These are phyloP conservation scores for Nemotelus pantherinus DNA, from an alignment of 2,888 invertebrate genomes.

Conservation along the genomic window DNA sequence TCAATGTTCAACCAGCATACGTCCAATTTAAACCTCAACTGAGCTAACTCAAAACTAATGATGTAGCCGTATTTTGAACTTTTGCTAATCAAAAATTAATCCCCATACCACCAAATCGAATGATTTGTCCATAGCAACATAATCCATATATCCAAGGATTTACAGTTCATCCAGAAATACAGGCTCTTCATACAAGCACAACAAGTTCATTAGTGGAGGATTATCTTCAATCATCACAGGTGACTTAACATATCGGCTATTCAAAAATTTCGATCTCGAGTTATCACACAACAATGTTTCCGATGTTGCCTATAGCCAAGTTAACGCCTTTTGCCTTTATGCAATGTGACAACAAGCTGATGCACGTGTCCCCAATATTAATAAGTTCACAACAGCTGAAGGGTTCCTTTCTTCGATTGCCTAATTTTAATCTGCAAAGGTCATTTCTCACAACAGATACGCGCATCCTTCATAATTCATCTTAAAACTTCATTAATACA, in stretches of 20 bases:
- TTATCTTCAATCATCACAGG: slow-evolving; percentile 36
- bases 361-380: slow-evolving; percentile 47
- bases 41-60: too few species aligned
- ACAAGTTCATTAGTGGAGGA: slow-evolving; percentile 10
- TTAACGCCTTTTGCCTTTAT: slow-evolving; percentile 6
- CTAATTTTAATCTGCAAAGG: not conserved
- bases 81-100: too few species aligned
- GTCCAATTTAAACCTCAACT: too few species aligned
- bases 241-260: slow-evolving; percentile 7
- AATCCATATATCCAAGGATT: not conserved
- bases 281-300: not conserved
- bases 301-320: not conserved
- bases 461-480: slow-evolving; percentile 33
- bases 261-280: not conserved
- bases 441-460: not conserved
- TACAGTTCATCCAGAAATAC: not conserved
- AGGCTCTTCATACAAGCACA: not conserved
- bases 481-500: slow-evolving; percentile 47
- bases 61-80: too few species aligned
- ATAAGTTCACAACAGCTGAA: slow-evolving; percentile 30
- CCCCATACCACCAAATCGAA: too few species aligned
- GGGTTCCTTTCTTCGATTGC: slow-evolving; percentile 20
- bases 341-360: slow-evolving; percentile 20
- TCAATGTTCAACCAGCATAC: too few species aligned
- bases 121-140: not conserved